Conservation (phyloP, 2,113 vertebrate genomes). For the Circaetus cinerascens region DNA sequence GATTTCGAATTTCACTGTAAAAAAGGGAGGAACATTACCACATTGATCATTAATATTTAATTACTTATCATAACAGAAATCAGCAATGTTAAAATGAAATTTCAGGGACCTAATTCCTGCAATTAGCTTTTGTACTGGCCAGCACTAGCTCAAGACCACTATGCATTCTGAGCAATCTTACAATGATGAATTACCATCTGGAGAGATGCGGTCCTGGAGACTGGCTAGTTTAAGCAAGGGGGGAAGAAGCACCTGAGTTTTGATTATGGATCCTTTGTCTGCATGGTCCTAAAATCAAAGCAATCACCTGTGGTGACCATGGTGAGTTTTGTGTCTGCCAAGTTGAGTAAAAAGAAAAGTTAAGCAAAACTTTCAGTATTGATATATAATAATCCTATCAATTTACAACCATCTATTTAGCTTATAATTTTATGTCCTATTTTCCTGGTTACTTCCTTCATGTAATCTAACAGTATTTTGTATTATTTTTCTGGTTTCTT, state of each 20-base stretch:
- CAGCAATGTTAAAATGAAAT: background rate
- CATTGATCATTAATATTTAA: background rate
- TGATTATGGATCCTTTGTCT: background rate
- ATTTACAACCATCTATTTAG: background rate
- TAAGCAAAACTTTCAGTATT: background rate
- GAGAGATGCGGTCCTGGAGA: background rate
- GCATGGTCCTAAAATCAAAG: background rate
- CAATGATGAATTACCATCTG: background rate
- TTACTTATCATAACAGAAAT: background rate
- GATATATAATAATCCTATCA: background rate
- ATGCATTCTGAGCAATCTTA: background rate
- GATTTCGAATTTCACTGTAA: constrained; percentile 92
- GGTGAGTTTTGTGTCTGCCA: background rate
- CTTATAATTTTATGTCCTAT: background rate
- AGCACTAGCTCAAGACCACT: background rate
- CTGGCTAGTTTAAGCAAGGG: background rate
- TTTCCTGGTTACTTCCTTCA: background rate
- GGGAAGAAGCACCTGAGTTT: background rate
- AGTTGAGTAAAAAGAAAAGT: background rate
- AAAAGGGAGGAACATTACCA: background rate
- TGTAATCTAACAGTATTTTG: background rate
- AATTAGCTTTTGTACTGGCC: background rate
- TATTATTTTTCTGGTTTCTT: background rate
- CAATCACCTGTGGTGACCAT: background rate
- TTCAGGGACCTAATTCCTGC: background rate